phyloP scores from a whole-genome alignment of 2,113 vertebrate species.

The Lagopus leucura region DNA sequence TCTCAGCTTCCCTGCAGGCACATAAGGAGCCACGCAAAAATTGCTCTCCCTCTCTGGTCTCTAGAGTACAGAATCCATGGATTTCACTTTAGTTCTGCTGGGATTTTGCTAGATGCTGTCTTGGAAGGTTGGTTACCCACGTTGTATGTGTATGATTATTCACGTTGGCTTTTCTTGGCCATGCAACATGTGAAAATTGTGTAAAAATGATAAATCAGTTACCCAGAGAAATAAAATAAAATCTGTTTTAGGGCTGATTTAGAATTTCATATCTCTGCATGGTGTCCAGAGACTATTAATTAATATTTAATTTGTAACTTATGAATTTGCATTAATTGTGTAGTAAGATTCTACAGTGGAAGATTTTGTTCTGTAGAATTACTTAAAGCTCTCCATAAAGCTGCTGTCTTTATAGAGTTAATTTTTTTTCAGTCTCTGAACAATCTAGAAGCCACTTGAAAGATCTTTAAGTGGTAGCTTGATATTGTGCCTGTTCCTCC shows the following conservation, averaged over 20 bases:
- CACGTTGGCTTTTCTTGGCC: not conserved
- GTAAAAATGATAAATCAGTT: not conserved
- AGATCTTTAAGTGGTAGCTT: not conserved
- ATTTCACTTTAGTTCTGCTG: not conserved
- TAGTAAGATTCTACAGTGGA: not conserved
- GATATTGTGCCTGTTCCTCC: not conserved
- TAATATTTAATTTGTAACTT: no score
- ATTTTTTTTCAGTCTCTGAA: not conserved
- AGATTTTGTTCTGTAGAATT: not conserved
- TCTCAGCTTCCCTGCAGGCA: not conserved
- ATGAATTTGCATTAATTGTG: not conserved
- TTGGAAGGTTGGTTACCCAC: not conserved
- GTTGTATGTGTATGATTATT: not conserved
- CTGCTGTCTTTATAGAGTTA: not conserved
- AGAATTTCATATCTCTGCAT: not conserved
- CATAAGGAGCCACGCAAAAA: not conserved
- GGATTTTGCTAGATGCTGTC: not conserved
- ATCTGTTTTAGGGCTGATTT: not conserved
- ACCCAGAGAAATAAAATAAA: not conserved
- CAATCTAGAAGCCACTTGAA: slow-evolving; percentile 10
- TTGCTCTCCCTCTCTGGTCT: not conserved
- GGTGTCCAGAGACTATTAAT: not conserved
- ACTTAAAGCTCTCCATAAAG: not conserved
- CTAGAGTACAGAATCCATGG: not conserved
- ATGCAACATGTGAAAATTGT: not conserved